phyloP scores from a whole-genome alignment of 2,113 vertebrate species.

The Prionailurus bengalensis region DNA sequence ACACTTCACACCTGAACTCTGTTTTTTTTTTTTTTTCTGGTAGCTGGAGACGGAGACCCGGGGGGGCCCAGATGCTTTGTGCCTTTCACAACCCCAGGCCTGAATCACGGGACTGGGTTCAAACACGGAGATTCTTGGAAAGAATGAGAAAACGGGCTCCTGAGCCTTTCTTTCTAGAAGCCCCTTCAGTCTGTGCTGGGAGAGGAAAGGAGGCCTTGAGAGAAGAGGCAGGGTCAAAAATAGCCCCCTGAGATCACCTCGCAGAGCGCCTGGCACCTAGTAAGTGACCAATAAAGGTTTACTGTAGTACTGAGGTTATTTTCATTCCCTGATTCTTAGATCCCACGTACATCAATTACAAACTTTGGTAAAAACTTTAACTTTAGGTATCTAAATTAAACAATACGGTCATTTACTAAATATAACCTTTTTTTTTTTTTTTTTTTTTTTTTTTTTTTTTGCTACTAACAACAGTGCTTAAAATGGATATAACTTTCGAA shows the following conservation, averaged over 20 bases:
- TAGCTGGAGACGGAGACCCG: background rate
- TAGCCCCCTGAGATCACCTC: fast-evolving
- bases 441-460: background rate
- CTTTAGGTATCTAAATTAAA: background rate
- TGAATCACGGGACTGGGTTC: background rate
- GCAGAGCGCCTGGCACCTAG: background rate
- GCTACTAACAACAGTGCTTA: no score
- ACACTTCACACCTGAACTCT: background rate
- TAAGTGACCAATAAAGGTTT: background rate
- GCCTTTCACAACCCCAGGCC: background rate
- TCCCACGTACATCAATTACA: background rate
- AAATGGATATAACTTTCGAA: no score
- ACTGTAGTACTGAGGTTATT: background rate
- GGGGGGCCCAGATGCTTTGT: fast-evolving
- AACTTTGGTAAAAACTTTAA: background rate
- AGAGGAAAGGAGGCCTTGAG: background rate
- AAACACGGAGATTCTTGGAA: background rate
- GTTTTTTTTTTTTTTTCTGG: background rate
- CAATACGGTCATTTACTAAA: background rate
- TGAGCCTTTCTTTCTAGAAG: background rate
- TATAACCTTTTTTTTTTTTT: background rate
- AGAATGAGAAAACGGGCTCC: no score
- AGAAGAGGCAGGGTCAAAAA: fast-evolving
- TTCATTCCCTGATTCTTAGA: background rate
- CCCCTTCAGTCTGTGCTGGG: background rate